Percentiles rank a stretch among this genome's conserved stretches.
Conservation (phyloP, 2,113 vertebrate genomes). For the Rallus limicola region DNA sequence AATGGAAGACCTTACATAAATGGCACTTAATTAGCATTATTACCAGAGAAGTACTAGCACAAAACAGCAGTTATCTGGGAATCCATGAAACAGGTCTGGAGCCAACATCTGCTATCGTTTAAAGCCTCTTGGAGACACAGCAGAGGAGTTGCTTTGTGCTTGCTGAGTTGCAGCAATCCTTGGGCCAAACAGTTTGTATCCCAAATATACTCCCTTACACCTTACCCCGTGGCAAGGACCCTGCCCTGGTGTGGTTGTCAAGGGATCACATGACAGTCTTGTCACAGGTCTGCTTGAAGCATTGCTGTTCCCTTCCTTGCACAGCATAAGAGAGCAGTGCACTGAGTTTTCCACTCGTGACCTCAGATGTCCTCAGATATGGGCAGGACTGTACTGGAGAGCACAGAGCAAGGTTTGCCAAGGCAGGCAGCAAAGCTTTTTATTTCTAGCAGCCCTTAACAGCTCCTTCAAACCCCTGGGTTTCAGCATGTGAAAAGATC, state of each 20-base stretch:
- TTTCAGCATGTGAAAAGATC: background rate
- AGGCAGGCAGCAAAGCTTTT: background rate
- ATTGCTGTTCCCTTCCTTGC: background rate
- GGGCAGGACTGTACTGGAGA: background rate
- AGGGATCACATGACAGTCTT: background rate
- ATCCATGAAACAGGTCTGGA: conserved; percentile 8
- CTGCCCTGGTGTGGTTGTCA: background rate
- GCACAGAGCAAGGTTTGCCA: conserved; percentile 6
- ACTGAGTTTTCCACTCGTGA: background rate
- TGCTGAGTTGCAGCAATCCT: background rate
- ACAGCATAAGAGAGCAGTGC: background rate
- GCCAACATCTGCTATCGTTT: conserved; percentile 59
- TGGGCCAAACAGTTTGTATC: background rate
- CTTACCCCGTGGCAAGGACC: background rate
- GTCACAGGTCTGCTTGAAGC: background rate
- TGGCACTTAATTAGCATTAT: conserved; percentile 41
- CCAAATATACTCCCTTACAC: background rate
- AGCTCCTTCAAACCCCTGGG: background rate
- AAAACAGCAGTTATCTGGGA: conserved; percentile 48
- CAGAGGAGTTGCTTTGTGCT: background rate
- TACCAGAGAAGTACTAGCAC: conserved; percentile 2
- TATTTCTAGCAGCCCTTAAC: background rate
- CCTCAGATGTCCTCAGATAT: background rate
- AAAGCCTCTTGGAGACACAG: background rate
- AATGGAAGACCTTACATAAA: conserved; percentile 31